Evolutionary conservation across 2,888 invertebrate species (phyloP), one percentile per base, ranked within the genome.

Genomic region (Schizaphis graminum): DNA sequence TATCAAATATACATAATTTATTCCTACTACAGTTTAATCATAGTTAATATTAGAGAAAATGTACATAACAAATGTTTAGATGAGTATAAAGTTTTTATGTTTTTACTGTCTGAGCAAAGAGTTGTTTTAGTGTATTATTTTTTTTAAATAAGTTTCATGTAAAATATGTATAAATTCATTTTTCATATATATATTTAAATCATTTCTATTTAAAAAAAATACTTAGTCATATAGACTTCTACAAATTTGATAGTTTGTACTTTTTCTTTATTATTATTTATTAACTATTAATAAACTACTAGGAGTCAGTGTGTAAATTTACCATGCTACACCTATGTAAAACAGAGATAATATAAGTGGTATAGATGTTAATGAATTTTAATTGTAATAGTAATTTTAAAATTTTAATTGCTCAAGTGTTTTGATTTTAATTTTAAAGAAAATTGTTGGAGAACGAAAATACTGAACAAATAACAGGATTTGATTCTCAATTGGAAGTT

Each of bases 371-470:
- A 86, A 86, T 11, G 5, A 47, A 47, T 28, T 47, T 24, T 47
- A 47, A 28, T 47, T 28, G 13, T 85, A 41, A 44, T 44, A 47
- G 16, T 86, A 24, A 24, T 88, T 24, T 77, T 35, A 1, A 77
- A 77, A 28, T 35, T 53, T 86, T 57, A n/a, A 91, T 86, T 44
- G 35, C 35, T 35, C 21, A 85, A 85, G 24, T 91, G 5, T 56
- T 26, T 85, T 53, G 67, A n/a, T 57, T 47, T n/a, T 53, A 84
- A 44, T 91, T 49, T 93, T 90, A 44, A 56, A 94, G 94, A 56
- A 94, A 91, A 87, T 77, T 44, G n/a, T 44, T 94, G 61, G 94
- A 94, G 8, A 91, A 94, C n/a, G 61, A 90, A 53, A 61, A 91
- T 35, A 86, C 49, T 3, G 91, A 90, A 91, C 89, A 86, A 90